Conservation (phyloP, 1,140 invertebrate genomes). For the Lanistes nyassanus region DNA sequence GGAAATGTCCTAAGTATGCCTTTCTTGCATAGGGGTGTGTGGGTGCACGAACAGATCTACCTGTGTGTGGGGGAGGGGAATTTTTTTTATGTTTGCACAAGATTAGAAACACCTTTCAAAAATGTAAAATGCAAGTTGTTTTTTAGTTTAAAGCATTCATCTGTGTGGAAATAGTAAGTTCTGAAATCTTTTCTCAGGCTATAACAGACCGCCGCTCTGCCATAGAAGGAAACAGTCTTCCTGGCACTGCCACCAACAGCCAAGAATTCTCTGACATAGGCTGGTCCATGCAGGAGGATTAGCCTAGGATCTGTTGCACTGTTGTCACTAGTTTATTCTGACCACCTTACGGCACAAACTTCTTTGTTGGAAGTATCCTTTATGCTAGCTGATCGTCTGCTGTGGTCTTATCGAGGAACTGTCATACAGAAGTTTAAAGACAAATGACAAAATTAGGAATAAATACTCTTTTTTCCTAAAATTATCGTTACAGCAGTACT, state of each 20-base stretch:
- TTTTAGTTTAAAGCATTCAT: neutral
- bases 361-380: too few relatives aligned
- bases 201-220: constrained; percentile 43
- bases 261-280: constrained; percentile 38
- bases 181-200: constrained; percentile 33
- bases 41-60: neutral
- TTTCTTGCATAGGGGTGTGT: too few relatives aligned
- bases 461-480: too few relatives aligned
- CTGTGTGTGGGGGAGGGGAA: neutral
- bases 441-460: too few relatives aligned
- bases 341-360: too few relatives aligned
- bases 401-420: too few relatives aligned
- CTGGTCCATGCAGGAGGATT: constrained; percentile 44
- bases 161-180: neutral
- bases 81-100: neutral
- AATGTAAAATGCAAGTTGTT: neutral
- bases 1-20: neutral
- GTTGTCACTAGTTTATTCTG: too few relatives aligned
- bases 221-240: constrained; percentile 34
- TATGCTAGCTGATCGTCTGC: too few relatives aligned
- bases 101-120: neutral
- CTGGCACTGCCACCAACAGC: constrained; percentile 21
- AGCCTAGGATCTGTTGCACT: neutral
- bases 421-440: too few relatives aligned
- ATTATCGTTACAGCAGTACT: too few relatives aligned